phyloP scores from a whole-genome alignment of 2,797 vertebrate species.

The Trichosurus vulpecula region DNA sequence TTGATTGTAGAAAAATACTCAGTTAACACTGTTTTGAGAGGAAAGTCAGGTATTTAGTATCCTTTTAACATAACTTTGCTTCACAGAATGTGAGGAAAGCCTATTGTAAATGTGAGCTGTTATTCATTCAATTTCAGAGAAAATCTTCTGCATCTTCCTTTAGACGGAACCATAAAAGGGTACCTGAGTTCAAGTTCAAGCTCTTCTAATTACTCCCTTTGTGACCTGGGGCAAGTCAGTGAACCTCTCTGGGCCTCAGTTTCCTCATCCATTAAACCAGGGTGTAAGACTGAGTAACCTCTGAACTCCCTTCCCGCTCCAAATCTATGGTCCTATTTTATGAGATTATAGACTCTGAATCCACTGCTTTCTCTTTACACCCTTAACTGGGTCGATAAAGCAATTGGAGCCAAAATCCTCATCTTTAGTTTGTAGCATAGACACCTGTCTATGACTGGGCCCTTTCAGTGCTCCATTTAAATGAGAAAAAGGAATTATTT shows the following conservation, averaged over 20 bases:
- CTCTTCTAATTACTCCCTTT: not conserved
- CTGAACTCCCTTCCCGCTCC: not conserved
- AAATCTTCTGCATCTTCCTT: constrained; percentile 26
- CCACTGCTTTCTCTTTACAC: not conserved
- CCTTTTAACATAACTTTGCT: not conserved
- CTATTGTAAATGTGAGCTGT: constrained; percentile 10
- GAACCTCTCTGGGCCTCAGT: not conserved
- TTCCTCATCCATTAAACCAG: not conserved
- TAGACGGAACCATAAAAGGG: constrained; percentile 2
- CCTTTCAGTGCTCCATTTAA: constrained; percentile 12
- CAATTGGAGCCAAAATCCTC: not conserved
- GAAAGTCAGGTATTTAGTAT: constrained; percentile 27
- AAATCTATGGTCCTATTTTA: not conserved
- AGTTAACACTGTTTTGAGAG: constrained; percentile 25
- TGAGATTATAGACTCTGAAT: not conserved
- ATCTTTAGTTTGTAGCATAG: not conserved
- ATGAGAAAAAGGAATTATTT: constrained; percentile 38
- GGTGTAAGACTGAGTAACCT: not conserved
- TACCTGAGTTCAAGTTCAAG: not conserved
- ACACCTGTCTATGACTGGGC: not conserved
- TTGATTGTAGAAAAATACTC: not conserved
- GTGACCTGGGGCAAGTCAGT: not conserved
- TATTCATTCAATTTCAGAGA: constrained; percentile 10
- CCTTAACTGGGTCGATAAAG: not conserved
- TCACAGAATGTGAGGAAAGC: not conserved